phyloP scores from a whole-genome alignment of 2,797 vertebrate genomes.

The Momotus momota region DNA sequence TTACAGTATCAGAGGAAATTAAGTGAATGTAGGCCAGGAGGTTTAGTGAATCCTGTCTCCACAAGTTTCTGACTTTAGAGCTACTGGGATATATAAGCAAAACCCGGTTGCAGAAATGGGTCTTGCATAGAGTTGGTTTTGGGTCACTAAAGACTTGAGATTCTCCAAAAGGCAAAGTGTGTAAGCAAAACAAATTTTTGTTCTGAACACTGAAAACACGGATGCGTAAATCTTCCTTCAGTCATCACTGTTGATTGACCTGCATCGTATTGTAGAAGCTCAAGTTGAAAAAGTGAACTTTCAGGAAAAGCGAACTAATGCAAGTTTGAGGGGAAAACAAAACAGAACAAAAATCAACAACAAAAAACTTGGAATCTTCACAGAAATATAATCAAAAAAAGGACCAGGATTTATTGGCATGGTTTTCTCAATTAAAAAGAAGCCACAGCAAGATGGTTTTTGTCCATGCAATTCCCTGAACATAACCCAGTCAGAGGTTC shows the following conservation, averaged over 20 bases:
- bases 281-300: background rate
- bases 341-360: background rate
- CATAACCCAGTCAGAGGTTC: background rate
- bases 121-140: background rate
- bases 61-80: background rate
- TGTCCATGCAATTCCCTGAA: background rate
- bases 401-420: background rate
- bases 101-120: background rate
- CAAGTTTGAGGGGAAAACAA: background rate
- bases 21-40: background rate
- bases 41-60: background rate
- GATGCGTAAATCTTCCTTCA: background rate
- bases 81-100: background rate
- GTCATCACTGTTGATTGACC: background rate
- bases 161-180: background rate
- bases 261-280: background rate
- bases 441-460: background rate
- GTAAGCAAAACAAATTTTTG: background rate
- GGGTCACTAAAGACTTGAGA: background rate
- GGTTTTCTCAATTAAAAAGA: background rate
- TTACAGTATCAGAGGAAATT: background rate
- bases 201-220: background rate
- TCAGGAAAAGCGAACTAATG: background rate
- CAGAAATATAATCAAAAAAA: background rate
- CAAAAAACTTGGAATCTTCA: background rate